Base-by-base conservation (phyloP, 2,888 invertebrate species). In the Drosophila crucigera region DNA sequence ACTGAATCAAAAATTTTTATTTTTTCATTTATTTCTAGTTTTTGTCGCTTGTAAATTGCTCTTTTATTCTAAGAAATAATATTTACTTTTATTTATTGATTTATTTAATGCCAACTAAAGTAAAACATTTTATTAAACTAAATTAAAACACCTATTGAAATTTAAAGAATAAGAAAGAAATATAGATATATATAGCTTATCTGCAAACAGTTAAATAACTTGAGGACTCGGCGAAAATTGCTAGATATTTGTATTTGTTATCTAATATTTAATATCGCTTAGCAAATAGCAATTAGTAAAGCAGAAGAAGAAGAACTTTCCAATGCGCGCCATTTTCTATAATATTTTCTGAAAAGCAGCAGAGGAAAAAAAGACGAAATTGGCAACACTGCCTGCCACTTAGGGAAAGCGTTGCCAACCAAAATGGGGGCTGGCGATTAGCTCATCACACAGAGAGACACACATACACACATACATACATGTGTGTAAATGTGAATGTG, bases 361-460 rank as follows among this genome's bases (percentile, higher is more conserved):
- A 30, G 14, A 41, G n/a, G n/a, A 30, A 14, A 22, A 52, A 53
- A 16, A 7, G 2, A n/a, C n/a, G 11, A 31, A 53, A 14, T 53
- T 31, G 53, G 53, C 53, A 53, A n/a, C 30, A 31, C 52, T 25
- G 30, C 30, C 19, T 30, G 22, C 3, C 14, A 14, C 9, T 22
- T 33, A 30, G 25, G 25, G 54, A 11, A 11, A 30, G 37, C 22
- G 30, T 16, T 60, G 50, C 69, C 28, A 41, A 11, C 39, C 37
- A 61, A 71, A 71, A 55, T 4, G 52, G 35, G 35, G 39, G 33
- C 35, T n/a, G 30, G 25, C 35, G 60, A 54, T 55, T 50, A 70
- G 60, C 49, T 54, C 19, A 39, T 37, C 70, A 33, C 33, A 33
- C 16, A 55, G n/a, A 56, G 25, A 56, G 16, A 63, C 22, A 55